Base-by-base conservation (phyloP, 2,888 invertebrate species). In the Acleris laterana region DNA sequence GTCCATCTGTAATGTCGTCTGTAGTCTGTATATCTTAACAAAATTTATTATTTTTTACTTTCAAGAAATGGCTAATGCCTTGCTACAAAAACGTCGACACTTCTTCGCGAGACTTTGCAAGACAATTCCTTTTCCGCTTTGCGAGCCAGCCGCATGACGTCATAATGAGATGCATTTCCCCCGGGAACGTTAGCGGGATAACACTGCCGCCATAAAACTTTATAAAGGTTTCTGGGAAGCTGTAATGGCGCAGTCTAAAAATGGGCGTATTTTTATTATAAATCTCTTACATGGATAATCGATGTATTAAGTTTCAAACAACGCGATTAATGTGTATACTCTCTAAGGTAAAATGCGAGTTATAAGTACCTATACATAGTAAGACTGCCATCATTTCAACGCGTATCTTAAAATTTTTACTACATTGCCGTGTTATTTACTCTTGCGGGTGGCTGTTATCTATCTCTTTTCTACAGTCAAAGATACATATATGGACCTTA, bases 81-180 rank as follows among this genome's bases (percentile, higher is more conserved):
- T n/a, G 17, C 46, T 17, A 46, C 46, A 46, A 46, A 17, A 46
- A 5, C 16, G 46, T 7, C 6, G 17, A 17, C 52, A 52, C 55
- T 22, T 42, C 16, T 55, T 55, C 38, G 22, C 13, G 20, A 13
- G 22, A 50, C 20, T 38, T 38, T 17, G 19, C 22, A 52, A 52
- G n/a, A 28, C 42, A 57, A 61, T 28, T 53, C 32, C 48, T 56
- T 69, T 51, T 51, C 60, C 63, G 63, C 58, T 53, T 64, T 52
- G 62, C 66, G 25, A 48, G 64, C 56, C 32, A 42, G 53, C 49
- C 64, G 59, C 52, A 60, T 69, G 46, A 68, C 65, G 63, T 66
- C 55, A 71, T 75, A 72, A 76, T 76, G 72, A 74, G 71, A 73
- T 75, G 74, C 74, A 76, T 73, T 78, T 74, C 69, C 71, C 69